Evolutionary conservation across 2,797 vertebrate species (phyloP).

Genomic region (Smutsia gigantea): DNA sequence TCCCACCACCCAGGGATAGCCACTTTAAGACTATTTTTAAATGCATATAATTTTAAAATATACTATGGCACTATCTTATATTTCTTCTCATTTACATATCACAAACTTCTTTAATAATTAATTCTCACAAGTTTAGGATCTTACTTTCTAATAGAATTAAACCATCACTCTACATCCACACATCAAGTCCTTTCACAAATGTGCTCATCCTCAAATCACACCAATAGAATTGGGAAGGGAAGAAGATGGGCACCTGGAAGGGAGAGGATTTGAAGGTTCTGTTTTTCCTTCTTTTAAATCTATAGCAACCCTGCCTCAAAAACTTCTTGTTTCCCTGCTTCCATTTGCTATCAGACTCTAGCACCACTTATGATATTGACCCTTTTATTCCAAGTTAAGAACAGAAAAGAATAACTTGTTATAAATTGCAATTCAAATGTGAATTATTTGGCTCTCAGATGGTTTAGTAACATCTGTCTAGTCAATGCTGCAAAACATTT

Average conservation of each 20-base stretch:
- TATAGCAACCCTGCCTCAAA: background rate
- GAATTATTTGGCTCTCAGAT: background rate
- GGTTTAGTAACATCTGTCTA: background rate
- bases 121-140: background rate
- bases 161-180: background rate
- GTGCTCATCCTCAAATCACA: background rate
- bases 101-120: background rate
- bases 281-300: background rate
- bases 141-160: conserved; percentile 23
- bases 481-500: background rate
- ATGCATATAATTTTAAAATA: conserved; percentile 7
- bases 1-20: background rate
- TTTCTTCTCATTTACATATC: conserved; percentile 19
- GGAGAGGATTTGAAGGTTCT: background rate
- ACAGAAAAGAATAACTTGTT: background rate
- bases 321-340: background rate
- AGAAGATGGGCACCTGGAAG: background rate
- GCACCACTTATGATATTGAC: background rate
- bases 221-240: background rate
- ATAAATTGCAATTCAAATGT: background rate
- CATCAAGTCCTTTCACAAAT: conserved; percentile 6
- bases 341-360: background rate
- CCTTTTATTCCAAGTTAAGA: background rate
- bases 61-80: background rate
- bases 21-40: conserved; percentile 24